A percentile compares a stretch with the other conserved stretches of the same genome.
Conservation (phyloP, 2,113 vertebrate species). For the Psilopogon haemacephalus region DNA sequence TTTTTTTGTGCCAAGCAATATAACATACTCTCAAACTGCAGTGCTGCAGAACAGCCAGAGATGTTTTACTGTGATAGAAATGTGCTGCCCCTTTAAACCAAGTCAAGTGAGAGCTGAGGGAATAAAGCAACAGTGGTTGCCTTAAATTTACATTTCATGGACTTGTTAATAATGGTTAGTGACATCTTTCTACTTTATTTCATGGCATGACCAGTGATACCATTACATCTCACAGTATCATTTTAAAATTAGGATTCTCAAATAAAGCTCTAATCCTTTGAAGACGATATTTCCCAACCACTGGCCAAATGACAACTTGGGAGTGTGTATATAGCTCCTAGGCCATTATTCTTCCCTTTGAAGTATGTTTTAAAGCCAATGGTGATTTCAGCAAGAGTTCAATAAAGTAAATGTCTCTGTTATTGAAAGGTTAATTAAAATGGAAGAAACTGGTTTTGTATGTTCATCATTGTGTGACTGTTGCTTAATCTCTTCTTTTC, state of each 20-base stretch:
- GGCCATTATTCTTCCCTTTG: neutral
- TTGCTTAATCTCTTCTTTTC: neutral
- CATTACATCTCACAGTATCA: neutral
- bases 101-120: neutral
- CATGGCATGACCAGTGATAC: neutral
- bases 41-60: neutral
- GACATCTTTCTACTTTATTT: conserved; percentile 61
- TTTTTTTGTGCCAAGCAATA: neutral
- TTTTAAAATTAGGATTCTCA: conserved; percentile 43
- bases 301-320: neutral
- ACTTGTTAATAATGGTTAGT: conserved; percentile 58
- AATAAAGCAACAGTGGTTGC: conserved; percentile 3
- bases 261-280: conserved; percentile 41
- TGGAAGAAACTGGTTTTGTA: neutral
- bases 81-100: conserved; percentile 31
- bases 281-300: conserved; percentile 40
- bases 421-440: conserved; percentile 27
- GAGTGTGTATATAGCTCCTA: neutral
- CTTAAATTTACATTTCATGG: conserved; percentile 45
- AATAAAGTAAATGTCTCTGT: neutral
- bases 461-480: neutral
- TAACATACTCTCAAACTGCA: neutral
- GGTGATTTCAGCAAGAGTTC: neutral
- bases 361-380: neutral
- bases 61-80: neutral